phyloP scores from a whole-genome alignment of 2,797 vertebrate genomes.

The Miichthys miiuy region DNA sequence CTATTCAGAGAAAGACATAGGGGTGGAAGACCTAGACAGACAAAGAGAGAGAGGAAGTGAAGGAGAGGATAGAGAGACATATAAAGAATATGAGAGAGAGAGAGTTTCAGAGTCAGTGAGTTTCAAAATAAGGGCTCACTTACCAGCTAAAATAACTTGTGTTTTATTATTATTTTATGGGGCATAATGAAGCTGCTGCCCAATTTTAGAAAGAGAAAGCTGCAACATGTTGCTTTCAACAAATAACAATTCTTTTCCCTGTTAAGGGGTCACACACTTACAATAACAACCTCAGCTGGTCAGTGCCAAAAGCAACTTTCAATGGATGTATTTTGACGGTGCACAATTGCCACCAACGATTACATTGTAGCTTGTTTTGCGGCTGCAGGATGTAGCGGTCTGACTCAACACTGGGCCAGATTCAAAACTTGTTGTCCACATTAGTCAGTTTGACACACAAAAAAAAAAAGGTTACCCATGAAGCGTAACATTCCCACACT shows the following conservation, averaged over 20 bases:
- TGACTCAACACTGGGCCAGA: too few relatives aligned
- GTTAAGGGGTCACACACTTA: too few relatives aligned
- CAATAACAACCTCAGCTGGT: too few relatives aligned
- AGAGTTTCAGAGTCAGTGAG: constrained; percentile 10
- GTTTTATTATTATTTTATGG: constrained; percentile 5
- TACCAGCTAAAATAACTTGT: constrained; percentile 18
- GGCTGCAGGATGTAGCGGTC: too few relatives aligned
- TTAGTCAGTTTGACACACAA: too few relatives aligned
- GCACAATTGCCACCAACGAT: too few relatives aligned
- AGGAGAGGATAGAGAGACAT: constrained; percentile 9
- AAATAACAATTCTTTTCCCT: background rate
- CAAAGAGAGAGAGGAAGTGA: background rate
- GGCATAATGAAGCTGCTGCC: background rate
- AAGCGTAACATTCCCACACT: background rate
- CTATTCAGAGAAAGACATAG: constrained; percentile 28
- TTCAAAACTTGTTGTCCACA: too few relatives aligned
- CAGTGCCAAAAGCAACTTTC: too few relatives aligned
- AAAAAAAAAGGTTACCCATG: too few relatives aligned
- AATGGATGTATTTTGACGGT: too few relatives aligned
- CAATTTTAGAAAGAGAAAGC: constrained; percentile 15
- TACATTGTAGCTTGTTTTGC: too few relatives aligned
- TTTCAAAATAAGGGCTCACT: constrained; percentile 27
- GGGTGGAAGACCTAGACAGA: background rate
- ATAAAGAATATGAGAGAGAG: constrained; percentile 17
- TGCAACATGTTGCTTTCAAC: constrained; percentile 8